A percentile compares a stretch with the other conserved stretches of the same genome.
phyloP scores from a whole-genome alignment of 2,113 vertebrate genomes.

The Piliocolobus tephrosceles region DNA sequence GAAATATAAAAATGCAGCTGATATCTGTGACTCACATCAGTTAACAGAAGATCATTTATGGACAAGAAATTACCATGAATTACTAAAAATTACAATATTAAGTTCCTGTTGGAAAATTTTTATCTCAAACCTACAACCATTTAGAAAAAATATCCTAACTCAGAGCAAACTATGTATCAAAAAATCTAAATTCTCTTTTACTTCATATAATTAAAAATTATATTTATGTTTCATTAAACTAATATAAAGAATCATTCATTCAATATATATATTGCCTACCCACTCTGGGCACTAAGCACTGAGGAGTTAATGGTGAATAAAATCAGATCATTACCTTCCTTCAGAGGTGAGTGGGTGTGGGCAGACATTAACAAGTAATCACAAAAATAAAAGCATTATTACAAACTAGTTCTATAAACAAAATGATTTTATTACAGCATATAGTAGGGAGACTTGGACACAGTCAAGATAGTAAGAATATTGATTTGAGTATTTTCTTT shows the following conservation, averaged over 20 bases:
- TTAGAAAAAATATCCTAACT: neutral
- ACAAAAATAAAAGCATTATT: neutral
- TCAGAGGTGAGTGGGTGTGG: neutral
- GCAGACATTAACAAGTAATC: neutral
- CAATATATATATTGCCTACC: neutral
- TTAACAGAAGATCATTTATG: neutral
- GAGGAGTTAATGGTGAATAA: neutral
- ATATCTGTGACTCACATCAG: neutral
- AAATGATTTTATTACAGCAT: neutral
- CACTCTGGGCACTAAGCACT: neutral
- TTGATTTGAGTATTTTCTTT: neutral
- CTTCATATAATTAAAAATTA: neutral
- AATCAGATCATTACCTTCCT: neutral
- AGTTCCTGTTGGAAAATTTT: slow-evolving; percentile 12
- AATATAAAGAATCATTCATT: neutral
- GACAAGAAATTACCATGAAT: neutral
- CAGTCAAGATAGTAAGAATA: neutral
- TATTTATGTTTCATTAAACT: neutral
- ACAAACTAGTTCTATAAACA: neutral
- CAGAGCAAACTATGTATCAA: neutral
- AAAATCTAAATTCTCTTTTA: slow-evolving; percentile 15
- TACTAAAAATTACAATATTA: slow-evolving; percentile 33
- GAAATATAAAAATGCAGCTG: neutral
- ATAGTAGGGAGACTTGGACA: neutral
- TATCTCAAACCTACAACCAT: neutral